These are phyloP conservation scores for Trichogramma dendrolimi DNA, from an alignment of 2,888 invertebrate species.

Conservation along the genomic window DNA sequence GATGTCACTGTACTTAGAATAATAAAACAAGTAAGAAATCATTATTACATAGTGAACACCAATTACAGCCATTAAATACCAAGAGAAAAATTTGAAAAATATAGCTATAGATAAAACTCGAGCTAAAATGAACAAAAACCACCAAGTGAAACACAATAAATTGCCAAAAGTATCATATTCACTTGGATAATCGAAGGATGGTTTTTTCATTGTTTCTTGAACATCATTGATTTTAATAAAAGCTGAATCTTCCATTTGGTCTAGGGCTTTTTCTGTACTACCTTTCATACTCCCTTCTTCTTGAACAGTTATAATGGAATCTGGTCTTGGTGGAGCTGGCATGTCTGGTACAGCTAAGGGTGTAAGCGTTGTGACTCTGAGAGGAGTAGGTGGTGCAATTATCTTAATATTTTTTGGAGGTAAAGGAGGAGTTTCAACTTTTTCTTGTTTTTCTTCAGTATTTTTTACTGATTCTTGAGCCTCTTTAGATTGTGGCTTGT, in stretches of 20 bases:
- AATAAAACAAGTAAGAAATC: conserved; percentile 62
- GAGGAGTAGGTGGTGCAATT: conserved; percentile 47
- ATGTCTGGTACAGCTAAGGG: conserved; percentile 45
- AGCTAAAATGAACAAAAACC: conserved; percentile 72
- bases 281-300: conserved; percentile 13
- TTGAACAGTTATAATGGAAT: conserved; percentile 37
- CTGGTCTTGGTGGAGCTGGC: conserved; percentile 48
- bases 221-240: too few species aligned
- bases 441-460: conserved; percentile 16
- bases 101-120: conserved; percentile 67
- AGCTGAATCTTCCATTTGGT: neutral
- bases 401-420: conserved; percentile 48
- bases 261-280: neutral
- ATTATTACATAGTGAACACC: conserved; percentile 68
- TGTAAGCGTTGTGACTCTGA: conserved; percentile 44
- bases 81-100: conserved; percentile 65
- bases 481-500: neutral
- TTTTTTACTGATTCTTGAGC: conserved; percentile 5
- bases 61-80: conserved; percentile 47
- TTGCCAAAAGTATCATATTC: conserved; percentile 67
- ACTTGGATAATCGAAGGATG: conserved; percentile 6
- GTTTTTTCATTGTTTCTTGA: too few species aligned
- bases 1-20: conserved; percentile 62
- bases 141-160: conserved; percentile 68
- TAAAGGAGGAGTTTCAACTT: conserved; percentile 46